These are phyloP conservation scores for Nasonia oneida DNA, from an alignment of 2,888 invertebrate genomes.

Conservation along the genomic window DNA sequence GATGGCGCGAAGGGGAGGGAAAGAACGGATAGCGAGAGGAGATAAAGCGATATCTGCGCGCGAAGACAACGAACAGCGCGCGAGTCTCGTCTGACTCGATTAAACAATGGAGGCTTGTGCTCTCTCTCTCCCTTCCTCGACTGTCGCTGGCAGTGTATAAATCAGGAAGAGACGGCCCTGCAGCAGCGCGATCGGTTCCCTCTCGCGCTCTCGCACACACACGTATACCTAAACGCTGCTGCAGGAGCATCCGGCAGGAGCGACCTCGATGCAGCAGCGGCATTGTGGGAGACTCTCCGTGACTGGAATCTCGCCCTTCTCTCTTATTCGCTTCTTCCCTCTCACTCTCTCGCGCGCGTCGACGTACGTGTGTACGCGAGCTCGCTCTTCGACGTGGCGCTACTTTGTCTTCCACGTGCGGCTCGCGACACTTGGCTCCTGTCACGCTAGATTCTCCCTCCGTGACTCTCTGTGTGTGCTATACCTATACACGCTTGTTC, in stretches of 20 bases:
- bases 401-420: constrained; percentile 64
- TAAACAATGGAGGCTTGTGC: constrained; percentile 75
- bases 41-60: constrained; percentile 50
- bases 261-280: constrained; percentile 70
- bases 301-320: constrained; percentile 73
- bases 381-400: constrained; percentile 60
- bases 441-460: constrained; percentile 45
- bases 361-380: constrained; percentile 16
- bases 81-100: constrained; percentile 69
- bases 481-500: background rate
- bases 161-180: constrained; percentile 76
- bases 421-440: constrained; percentile 53
- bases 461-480: background rate
- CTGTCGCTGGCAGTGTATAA: constrained; percentile 77
- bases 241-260: constrained; percentile 72
- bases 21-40: constrained; percentile 43
- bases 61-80: constrained; percentile 11
- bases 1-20: background rate
- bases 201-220: background rate
- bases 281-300: constrained; percentile 76
- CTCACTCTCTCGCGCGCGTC: constrained; percentile 34
- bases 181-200: constrained; percentile 65
- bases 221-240: constrained; percentile 14
- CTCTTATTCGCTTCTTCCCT: constrained; percentile 44
- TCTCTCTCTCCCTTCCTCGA: constrained; percentile 47